Evolutionary conservation across 2,888 invertebrate species (phyloP).

Genomic region (Tipula helvola): DNA sequence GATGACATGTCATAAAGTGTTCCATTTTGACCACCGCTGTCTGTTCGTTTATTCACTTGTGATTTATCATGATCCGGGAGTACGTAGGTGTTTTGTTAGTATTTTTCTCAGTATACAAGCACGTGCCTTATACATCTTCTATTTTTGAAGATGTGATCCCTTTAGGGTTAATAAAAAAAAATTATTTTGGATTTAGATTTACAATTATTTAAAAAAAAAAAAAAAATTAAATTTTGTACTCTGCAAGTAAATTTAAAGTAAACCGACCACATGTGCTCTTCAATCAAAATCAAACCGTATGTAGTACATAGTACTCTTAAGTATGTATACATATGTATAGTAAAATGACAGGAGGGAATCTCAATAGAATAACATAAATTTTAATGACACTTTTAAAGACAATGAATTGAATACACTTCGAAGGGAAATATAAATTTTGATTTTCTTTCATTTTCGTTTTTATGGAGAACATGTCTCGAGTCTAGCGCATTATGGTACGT

Average conservation of each 20-base stretch:
- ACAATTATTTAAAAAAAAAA: not conserved
- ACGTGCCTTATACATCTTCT: not conserved
- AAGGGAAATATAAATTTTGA: not conserved
- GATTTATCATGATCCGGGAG: not conserved
- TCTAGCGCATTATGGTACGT: not conserved
- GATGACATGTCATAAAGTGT: not conserved
- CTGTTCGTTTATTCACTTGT: not conserved
- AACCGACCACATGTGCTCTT: not conserved
- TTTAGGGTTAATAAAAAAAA: not conserved
- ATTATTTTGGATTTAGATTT: not conserved
- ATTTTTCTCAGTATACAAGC: not conserved
- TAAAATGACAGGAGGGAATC: not conserved
- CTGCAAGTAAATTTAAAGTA: not conserved
- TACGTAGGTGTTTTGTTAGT: not conserved
- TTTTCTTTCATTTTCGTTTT: not conserved
- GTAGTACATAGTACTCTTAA: not conserved
- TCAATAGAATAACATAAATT: not conserved
- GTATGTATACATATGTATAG: not conserved
- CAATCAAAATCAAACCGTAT: not conserved
- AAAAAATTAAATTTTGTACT: not conserved
- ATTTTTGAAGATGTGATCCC: not conserved
- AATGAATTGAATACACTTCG: not conserved
- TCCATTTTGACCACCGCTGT: not conserved
- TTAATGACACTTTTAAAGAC: not conserved
- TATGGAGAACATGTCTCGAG: not conserved